Evolutionary conservation across 35 echinoderm and acorn worm genomes (phyloP), one percentile per base, ranked within the genome.

Genomic region (Heliocidaris tuberculata): DNA sequence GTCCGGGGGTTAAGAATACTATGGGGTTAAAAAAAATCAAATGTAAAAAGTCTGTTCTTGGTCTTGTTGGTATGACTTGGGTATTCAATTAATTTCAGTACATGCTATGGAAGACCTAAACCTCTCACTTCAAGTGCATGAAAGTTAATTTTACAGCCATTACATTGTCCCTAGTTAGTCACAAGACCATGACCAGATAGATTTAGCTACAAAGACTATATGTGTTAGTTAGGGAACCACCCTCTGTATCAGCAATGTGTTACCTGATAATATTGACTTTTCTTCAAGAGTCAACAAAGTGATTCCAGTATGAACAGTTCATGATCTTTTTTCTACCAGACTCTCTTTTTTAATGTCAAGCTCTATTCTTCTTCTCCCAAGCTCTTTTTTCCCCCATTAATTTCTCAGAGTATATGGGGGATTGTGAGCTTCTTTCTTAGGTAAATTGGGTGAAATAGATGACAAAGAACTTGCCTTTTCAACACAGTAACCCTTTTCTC

Each of bases 231-330:
- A 78, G 65, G 65, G 65, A 78, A n/a, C 65, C 65, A 78, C 65
- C 65, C 65, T 78, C 65, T 78, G 17, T 78, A 21, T 27, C 27
- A 78, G 65, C 65, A n/a, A 2, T 1, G 21, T 78, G 65, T 78
- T 78, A 78, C 65, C 65, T 78, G 65, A 78, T 78, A 78, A 78
- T 78, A 78, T 78, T 78, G 65, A 78, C 65, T 27, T 78, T 78
- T 5, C 65, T 78, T 78, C 65, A 78, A 78, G 65, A 78, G 65
- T n/a, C n/a, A 78, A 78, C 65, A 78, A 19, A 17, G 15, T 27
- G 21, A 78, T 24, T 78, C 27, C 19, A 78, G 15, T 42, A 6
- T 78, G 65, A 78, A 42, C 35, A 42, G 35, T 42, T 27, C 65
- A 78, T 7, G 60, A 2, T 16, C 60, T 70, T 5, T 70, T 21